Base-by-base conservation (phyloP, 2,113 vertebrate species). In the Percina caprodes region DNA sequence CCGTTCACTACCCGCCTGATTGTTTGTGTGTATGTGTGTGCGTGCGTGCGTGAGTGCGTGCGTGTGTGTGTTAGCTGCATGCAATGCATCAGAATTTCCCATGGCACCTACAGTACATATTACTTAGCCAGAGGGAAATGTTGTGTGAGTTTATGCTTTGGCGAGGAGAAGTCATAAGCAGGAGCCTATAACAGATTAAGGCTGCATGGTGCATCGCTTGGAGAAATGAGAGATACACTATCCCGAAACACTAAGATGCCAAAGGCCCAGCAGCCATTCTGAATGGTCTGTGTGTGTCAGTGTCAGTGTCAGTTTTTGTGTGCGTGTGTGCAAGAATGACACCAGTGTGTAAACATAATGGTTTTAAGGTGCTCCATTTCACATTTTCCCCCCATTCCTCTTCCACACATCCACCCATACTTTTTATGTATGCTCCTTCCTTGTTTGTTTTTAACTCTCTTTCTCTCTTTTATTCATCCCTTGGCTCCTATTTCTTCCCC, bases 11-110 rank as follows among this genome's bases (percentile, higher is more conserved):
- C 69, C 78, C 65, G 65, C 49, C 67, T 80, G 68, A 84, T 86
- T 84, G 83, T 90, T 77, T 82, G 69, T 70, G n/a, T 52, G 71
- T 56, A 19, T 63, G 26, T 9, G 35, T 39, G 66, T 69, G 73
- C 52, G 65, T 83, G 76, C 48, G 62, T 65, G 23, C 51, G 30
- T 55, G 69, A 49, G 65, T 85, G 76, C 35, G 62, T 39, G 35
- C 58, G 26, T 55, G 21, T 51, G 71, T 71, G 24, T 63, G 63
- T 56, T 55, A 71, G 58, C 33, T 1, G 58, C 75, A 79, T 16
- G 66, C 77, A 55, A 87, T 79, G 83, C 77, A 77, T 90, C 88
- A 81, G 86, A 86, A 89, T 92, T 91, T 92, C 90, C 91, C 91
- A 78, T 82, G 86, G 78, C 83, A 88, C 90, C 88, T 79, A 61